Conservation (phyloP, 1,140 invertebrate species). For the Sycophaga agraensis region DNA sequence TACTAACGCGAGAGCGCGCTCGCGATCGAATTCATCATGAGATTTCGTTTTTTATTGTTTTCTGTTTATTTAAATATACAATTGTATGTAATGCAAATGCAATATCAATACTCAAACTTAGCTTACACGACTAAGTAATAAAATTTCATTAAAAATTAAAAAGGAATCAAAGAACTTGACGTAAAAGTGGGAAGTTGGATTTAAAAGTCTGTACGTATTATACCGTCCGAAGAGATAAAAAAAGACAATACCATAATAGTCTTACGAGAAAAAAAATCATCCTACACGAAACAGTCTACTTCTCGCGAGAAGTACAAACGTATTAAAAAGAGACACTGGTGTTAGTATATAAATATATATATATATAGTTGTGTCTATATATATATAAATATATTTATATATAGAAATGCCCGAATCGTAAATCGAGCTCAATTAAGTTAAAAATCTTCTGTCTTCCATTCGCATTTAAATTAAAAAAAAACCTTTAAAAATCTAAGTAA, state of each 20-base stretch:
- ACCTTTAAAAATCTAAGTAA: conserved; percentile 10
- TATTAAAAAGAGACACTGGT: conserved; percentile 30
- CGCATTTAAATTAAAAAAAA: conserved; percentile 16
- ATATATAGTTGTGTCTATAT: conserved; percentile 3
- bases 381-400: not conserved
- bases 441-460: conserved; percentile 14
- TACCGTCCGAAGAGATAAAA: conserved; percentile 27
- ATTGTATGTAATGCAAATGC: conserved; percentile 22
- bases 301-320: conserved; percentile 20
- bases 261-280: conserved; percentile 24
- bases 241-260: conserved; percentile 27
- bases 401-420: conserved; percentile 1
- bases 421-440: conserved; percentile 25
- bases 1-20: conserved; percentile 5
- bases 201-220: conserved; percentile 23
- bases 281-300: conserved; percentile 25
- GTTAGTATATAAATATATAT: conserved; percentile 14
- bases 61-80: conserved; percentile 22
- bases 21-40: conserved; percentile 16
- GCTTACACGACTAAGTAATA: conserved; percentile 28
- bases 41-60: conserved; percentile 17
- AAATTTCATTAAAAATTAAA: conserved; percentile 23
- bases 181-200: conserved; percentile 17
- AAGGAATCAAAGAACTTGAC: not conserved
- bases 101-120: conserved; percentile 30